Base-by-base conservation (phyloP, 2,113 vertebrate species). In the Abramis brama region DNA sequence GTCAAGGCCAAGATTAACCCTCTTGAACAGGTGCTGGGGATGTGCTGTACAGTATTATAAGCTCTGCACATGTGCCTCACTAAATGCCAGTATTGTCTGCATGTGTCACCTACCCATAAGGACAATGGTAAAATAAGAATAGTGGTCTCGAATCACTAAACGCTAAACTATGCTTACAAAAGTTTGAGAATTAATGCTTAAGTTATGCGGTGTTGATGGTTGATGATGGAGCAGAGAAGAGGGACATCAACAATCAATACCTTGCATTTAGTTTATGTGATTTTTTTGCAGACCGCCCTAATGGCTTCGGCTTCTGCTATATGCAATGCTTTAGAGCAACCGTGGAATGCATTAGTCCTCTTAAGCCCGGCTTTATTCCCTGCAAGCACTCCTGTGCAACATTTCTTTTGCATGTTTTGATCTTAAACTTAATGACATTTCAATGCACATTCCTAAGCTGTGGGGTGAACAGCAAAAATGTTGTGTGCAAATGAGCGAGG, bases 61-160 rank as follows among this genome's bases (percentile, higher is more conserved):
- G 90, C 87, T 89, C 88, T 90, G 89, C 79, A 91, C 87, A 89
- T 89, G 87, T 91, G 88, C 75, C 88, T 86, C 83, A 66, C 10
- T 79, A 39, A 55, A 45, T 80, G 39, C 59, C 60, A 66, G 87
- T n/a, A 75, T 39, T 88, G 86, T 83, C 66, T 60, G 33, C 74
- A 85, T 59, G 82, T 39, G 83, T 92, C 91, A 92, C 86, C 88
- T 91, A 90, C 89, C 82, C 15, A 59, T 45, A 39, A 60, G 5
- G 73, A 90, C 3, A 71, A n/a, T 13, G 71, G 25, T 59, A 71
- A 82, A 43, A 36, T 39, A 36, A 45, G 52, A 78, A 78, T 57
- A 57, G 76, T 59, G 15, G 73, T 75, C 43, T 36, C 13, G 3
- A 36, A n/a, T 23, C 52, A 12, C 27, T 60, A 30, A 30, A 30